Evolutionary conservation across 2,797 vertebrate genomes (phyloP), one percentile per base, ranked within the genome.

Genomic region (Melanotaenia nigrans): DNA sequence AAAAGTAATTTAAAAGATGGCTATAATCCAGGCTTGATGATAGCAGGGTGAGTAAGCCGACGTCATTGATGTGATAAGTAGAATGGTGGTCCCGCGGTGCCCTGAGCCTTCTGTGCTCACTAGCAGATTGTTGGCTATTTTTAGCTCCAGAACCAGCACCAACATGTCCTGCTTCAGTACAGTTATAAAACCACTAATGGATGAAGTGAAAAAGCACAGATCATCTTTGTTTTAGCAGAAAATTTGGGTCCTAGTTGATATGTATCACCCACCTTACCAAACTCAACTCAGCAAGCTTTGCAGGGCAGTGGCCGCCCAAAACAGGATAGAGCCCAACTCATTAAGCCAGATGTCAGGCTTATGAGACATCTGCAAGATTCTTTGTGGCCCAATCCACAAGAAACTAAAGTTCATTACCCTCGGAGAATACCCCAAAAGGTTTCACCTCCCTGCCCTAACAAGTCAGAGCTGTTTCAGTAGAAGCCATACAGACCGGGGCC

Each of bases 1-100:
- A 93, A 94, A 94, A 94, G 91, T 94, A 94, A 95, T 94, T 94
- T 93, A 86, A 85, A 93, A 92, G 89, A 93, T 86, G 90, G 85
- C 81, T 45, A 25, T 95, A 95, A 95, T 95, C 94, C 93, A 90
- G 88, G 85, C 85, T 69, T 88, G 90, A 85, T 86, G 88, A 91
- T 88, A 76, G 87, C 70, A 10, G 81, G 61, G 58, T n/a, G 57
- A 79, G 88, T 83, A 86, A 86, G 69, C 81, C 49, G 71, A 83
- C 76, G 78, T 91, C 87, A 88, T 28, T 71, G 87, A 90, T 87
- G 91, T 88, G 89, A 91, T 88, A 82, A 90, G 78, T 64, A 86
- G 75, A 63, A 57, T 3, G 12, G 55, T 25, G 70, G 78, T 74
- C 81, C 65, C 14, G 30, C 55, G 0, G 54, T 64, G 75, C 76